Conservation (phyloP, 2,888 invertebrate species). For the Lasioglossum vierecki region DNA sequence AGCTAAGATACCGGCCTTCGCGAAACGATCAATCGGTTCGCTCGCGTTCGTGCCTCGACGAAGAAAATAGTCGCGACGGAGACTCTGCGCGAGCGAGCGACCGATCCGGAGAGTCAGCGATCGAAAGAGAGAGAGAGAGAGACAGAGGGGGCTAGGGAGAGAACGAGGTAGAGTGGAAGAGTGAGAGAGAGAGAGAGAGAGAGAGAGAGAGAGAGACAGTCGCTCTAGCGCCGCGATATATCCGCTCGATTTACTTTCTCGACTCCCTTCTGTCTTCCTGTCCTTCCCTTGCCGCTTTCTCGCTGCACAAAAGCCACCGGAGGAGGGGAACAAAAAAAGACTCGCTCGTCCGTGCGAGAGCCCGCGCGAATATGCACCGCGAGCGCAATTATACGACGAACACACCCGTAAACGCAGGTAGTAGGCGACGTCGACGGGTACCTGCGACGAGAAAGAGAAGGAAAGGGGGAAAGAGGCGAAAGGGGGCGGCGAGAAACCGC, state of each 20-base stretch:
- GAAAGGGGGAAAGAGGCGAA: background rate
- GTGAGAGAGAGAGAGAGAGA: background rate
- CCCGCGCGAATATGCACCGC: conserved; percentile 68
- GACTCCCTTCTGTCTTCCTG: conserved; percentile 75
- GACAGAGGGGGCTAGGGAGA: background rate
- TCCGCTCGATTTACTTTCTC: conserved; percentile 73
- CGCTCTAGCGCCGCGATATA: conserved; percentile 68
- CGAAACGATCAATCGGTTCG: conserved; percentile 64
- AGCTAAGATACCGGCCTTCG: conserved; percentile 54
- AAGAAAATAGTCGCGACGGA: conserved; percentile 51
- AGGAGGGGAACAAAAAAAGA: conserved; percentile 60
- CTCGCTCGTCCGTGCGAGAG: conserved; percentile 69
- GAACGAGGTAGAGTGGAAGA: background rate
- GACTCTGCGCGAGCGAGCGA: background rate
- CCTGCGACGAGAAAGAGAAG: background rate
- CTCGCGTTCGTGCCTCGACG: conserved; percentile 47
- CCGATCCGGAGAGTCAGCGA: background rate
- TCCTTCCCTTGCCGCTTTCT: conserved; percentile 67
- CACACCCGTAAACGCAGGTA: conserved; percentile 60
- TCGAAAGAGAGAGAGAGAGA: conserved; percentile 19
- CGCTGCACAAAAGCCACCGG: conserved; percentile 64
- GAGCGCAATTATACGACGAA: conserved; percentile 69
- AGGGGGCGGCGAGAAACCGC: background rate
- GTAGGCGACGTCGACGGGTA: conserved; percentile 38
- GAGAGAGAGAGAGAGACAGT: conserved; percentile 17